phyloP scores from a whole-genome alignment of 1,140 invertebrate genomes.

The Ladona fulva region DNA sequence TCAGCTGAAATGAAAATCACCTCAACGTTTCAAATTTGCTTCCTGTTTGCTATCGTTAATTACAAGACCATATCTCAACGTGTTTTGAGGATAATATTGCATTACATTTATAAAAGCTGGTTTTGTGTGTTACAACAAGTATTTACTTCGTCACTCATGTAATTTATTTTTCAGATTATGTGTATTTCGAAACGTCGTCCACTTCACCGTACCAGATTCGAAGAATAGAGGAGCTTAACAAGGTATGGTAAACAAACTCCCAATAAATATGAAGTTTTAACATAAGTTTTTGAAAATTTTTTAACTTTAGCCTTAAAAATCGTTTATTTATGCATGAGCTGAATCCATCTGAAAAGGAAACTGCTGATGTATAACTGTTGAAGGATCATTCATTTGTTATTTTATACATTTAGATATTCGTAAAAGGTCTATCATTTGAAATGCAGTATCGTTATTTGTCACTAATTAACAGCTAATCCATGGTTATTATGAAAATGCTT shows the following conservation, averaged over 20 bases:
- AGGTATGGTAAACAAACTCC: conserved; percentile 42
- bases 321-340: no score
- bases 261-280: no score
- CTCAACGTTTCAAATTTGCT: neutral
- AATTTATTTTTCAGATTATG: conserved; percentile 70
- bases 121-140: neutral
- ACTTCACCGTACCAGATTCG: conserved; percentile 95
- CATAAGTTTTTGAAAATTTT: no score
- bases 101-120: neutral
- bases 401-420: neutral
- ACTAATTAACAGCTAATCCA: no score
- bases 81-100: neutral
- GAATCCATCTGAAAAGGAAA: neutral
- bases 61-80: neutral
- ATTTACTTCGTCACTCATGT: neutral
- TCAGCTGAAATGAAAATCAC: no score
- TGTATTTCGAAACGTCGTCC: conserved; percentile 96
- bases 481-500: no score
- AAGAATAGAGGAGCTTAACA: conserved; percentile 97
- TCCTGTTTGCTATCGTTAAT: neutral
- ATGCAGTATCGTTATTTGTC: no score
- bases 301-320: no score
- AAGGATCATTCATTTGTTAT: neutral
- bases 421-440: neutral
- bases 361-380: neutral